Conservation (phyloP, 2,888 invertebrate genomes). For the Cheiracanthium punctorium region DNA sequence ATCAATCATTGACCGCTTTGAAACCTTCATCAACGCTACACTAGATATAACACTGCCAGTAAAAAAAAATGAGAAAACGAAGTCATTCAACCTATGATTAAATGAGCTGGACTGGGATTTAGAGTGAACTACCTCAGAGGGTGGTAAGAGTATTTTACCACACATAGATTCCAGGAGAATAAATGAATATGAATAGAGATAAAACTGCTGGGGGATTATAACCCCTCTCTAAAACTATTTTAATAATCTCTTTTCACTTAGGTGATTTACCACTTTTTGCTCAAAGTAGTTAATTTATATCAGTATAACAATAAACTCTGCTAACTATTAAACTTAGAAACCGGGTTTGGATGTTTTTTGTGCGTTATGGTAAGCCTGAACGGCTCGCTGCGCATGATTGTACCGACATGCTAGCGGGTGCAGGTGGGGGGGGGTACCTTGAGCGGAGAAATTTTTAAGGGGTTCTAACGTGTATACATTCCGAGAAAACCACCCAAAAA, state of each 20-base stretch:
- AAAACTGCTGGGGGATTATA: conserved; percentile 61
- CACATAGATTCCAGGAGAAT: conserved; percentile 27
- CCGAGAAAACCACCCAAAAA: too few relatives aligned
- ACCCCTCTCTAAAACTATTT: conserved; percentile 28
- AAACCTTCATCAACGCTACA: conserved; percentile 35
- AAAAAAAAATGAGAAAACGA: conserved; percentile 39
- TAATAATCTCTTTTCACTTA: conserved; percentile 33
- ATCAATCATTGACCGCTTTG: conserved; percentile 44
- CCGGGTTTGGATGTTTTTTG: too few relatives aligned
- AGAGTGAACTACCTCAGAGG: conserved; percentile 30
- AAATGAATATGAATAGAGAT: conserved; percentile 44
- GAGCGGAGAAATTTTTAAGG: too few relatives aligned
- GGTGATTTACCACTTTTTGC: too few relatives aligned
- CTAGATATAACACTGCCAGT: neutral
- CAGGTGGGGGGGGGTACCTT: too few relatives aligned
- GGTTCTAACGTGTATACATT: too few relatives aligned
- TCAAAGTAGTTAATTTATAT: conserved; percentile 65
- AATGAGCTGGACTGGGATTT: conserved; percentile 45
- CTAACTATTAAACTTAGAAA: too few relatives aligned
- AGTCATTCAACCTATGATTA: conserved; percentile 47
- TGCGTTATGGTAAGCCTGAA: too few relatives aligned
- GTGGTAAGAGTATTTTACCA: conserved; percentile 5
- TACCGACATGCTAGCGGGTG: too few relatives aligned
- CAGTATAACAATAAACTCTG: conserved; percentile 62
- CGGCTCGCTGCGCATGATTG: too few relatives aligned